Conservation (phyloP, 1,140 invertebrate species). For the Adoxophyes honmai region DNA sequence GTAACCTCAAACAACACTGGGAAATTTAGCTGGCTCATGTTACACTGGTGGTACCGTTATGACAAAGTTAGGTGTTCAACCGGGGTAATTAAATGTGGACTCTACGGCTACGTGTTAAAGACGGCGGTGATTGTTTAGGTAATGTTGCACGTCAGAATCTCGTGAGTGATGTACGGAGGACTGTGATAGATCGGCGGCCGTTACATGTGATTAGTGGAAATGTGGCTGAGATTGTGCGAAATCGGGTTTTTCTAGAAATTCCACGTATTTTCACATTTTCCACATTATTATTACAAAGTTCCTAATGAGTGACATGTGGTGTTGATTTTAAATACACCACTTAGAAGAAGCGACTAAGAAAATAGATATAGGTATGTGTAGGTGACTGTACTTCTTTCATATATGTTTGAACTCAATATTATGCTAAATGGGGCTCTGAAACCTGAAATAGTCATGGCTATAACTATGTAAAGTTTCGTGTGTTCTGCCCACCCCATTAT, state of each 20-base stretch:
- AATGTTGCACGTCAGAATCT: constrained; percentile 21
- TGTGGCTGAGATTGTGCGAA: constrained; percentile 22
- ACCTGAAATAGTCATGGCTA: too few relatives aligned
- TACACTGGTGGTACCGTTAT: constrained; percentile 27
- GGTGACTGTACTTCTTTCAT: too few relatives aligned
- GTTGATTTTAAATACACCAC: too few relatives aligned
- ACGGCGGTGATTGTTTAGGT: not conserved
- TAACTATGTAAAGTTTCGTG: too few relatives aligned
- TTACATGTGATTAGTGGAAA: constrained; percentile 64
- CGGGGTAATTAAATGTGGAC: constrained; percentile 25
- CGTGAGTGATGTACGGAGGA: constrained; percentile 56
- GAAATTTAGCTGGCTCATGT: constrained; percentile 27
- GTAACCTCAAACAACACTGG: not conserved
- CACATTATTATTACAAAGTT: too few relatives aligned
- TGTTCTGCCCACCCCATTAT: too few relatives aligned
- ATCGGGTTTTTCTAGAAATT: not conserved
- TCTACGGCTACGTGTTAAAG: constrained; percentile 26
- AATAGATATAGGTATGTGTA: too few relatives aligned
- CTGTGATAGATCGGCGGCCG: constrained; percentile 58
- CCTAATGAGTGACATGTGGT: too few relatives aligned
- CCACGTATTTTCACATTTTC: not conserved
- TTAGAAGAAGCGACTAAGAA: too few relatives aligned
- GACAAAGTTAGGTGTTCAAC: constrained; percentile 22
- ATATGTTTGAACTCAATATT: too few relatives aligned
- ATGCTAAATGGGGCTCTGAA: too few relatives aligned